A percentile compares a stretch with the other conserved stretches of the same genome.
Conservation (phyloP, 2,888 invertebrate genomes). For the Hydraecia micacea region DNA sequence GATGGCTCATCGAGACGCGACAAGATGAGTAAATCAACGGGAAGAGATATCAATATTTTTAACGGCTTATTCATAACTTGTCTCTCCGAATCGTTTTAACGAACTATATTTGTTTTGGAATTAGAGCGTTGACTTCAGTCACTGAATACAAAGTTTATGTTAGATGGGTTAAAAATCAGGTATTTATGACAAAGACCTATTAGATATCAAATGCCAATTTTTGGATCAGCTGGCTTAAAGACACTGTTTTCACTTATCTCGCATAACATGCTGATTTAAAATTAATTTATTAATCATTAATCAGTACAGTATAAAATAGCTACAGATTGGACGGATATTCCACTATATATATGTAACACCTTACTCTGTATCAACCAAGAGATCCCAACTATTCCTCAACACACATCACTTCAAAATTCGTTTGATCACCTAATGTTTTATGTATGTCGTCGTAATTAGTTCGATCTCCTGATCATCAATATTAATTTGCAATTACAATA, state of each 20-base stretch:
- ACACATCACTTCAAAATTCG: constrained; percentile 52
- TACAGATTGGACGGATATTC: background rate
- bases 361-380: constrained; percentile 20
- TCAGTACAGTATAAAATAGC: background rate
- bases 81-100: constrained; percentile 24
- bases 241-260: background rate
- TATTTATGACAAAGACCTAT: background rate
- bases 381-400: constrained; percentile 32
- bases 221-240: background rate
- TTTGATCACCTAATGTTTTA: constrained; percentile 75
- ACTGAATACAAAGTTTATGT: background rate
- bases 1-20: constrained; percentile 62
- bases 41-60: constrained; percentile 64
- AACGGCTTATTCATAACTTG: constrained; percentile 61
- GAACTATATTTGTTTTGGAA: constrained; percentile 31
- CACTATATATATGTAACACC: constrained; percentile 1
- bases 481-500: constrained; percentile 82
- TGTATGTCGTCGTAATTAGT: constrained; percentile 74
- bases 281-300: background rate
- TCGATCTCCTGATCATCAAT: constrained; percentile 78
- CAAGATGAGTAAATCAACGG: constrained; percentile 65
- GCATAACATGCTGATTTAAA: background rate
- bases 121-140: constrained; percentile 21
- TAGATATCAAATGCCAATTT: background rate
- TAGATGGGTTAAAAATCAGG: background rate